Evolutionary conservation across 2,797 vertebrate species (phyloP), one percentile per base, ranked within the genome.

Genomic region (Sebastolobus alascanus): DNA sequence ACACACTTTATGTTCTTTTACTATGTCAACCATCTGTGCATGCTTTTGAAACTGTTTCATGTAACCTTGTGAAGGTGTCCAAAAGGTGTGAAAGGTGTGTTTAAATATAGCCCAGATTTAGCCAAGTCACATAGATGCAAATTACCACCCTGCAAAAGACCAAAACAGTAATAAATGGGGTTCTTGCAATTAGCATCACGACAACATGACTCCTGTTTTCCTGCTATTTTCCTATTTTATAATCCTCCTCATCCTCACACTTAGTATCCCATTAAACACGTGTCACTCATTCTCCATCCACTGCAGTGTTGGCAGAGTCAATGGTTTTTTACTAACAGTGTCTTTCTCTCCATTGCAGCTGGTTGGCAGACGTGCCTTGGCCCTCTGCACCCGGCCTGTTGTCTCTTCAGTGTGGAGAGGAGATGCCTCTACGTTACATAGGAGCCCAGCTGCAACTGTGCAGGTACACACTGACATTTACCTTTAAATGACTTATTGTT

Each of bases 361-460:
- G 64, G 82, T 95, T 33, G 90, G 94, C 84, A 90, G 89, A 76
- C 94, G 93, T 67, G 85, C 88, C 37, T n/a, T 94, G 86, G 85
- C 95, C 5, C 72, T 96, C 6, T 88, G 94, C 80, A 80, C 94
- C 37, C 93, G 94, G 38, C 73, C 80, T 54, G 83, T 94, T 5
- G 68, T 86, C 58, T 92, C 92, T 9, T 74, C 91, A 1, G 52
- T 77, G 3, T 91, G 80, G 80, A 89, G 86, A 75, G 87, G 87
- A 61, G 84, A 93, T 37, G 82, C 43, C 11, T 86, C 73, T 82
- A 84, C 92, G 73, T 72, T 92, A 60, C 73, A 83, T 66, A 78
- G 87, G 66, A 82, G 75, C 14, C 87, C 87, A 52, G 40, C 87
- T 82, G 74, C 84, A 54, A 77, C 90, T 38, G 54, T 92, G 73